These are phyloP conservation scores for Stenchaetothrips biformis DNA, from an alignment of 2,888 invertebrate genomes.

Conservation along the genomic window DNA sequence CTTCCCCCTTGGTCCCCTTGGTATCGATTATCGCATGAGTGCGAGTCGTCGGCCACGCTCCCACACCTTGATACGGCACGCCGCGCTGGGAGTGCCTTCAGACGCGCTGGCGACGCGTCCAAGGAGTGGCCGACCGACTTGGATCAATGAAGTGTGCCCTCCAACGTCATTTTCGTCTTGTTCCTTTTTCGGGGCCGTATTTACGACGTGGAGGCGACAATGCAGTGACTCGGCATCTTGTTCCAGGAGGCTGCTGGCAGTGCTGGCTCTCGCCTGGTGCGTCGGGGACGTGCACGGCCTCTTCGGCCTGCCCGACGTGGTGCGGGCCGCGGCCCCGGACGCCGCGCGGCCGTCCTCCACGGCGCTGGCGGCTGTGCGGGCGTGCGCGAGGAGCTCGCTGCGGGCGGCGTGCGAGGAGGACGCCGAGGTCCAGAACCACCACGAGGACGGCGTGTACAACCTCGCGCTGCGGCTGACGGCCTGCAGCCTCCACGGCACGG, in stretches of 20 bases:
- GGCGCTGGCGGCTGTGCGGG: neutral
- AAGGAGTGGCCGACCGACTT: no score
- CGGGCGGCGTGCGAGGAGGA: neutral
- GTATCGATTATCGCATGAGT: no score
- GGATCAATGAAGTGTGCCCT: no score
- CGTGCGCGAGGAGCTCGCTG: neutral
- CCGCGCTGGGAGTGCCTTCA: no score
- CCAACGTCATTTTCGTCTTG: no score
- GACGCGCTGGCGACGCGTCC: no score
- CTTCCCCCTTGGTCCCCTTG: no score
- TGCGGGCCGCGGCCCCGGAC: neutral
- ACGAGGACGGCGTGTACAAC: neutral
- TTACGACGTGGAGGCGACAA: no score
- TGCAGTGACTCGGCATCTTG: no score
- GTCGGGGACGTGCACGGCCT: neutral
- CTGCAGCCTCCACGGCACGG: neutral
- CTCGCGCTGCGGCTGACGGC: slow-evolving; percentile 11
- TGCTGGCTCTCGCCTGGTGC: neutral
- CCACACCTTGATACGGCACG: no score
- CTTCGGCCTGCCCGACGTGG: neutral
- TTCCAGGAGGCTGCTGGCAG: neutral
- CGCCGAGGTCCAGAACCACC: neutral
- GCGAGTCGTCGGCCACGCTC: no score
- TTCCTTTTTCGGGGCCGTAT: no score
- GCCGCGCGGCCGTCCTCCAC: neutral